Evolutionary conservation across 2,113 vertebrate genomes (phyloP), one percentile per base, ranked within the genome.

Genomic region (Okapia johnstoni): DNA sequence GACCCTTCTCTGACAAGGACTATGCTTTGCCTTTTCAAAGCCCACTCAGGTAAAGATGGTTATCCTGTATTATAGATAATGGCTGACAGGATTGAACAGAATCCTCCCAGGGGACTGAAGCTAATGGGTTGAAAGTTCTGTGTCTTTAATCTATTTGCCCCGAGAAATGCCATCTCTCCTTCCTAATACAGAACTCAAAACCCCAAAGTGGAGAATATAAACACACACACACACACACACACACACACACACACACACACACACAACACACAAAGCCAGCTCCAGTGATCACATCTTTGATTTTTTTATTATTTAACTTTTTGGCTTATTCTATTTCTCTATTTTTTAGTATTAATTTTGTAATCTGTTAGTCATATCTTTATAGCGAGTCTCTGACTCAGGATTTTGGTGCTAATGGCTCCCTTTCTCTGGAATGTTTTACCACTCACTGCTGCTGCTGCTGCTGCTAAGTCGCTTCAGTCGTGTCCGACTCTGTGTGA

Each of bases 61-160:
- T 99, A 98, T 99, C 99, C 99, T 97, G 81, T 98, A 95, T 99
- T 99, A 99, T 99, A 99, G 92, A 99, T 99, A 99, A 99, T 99
- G 99, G 99, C 99, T 99, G 98, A 99, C 95, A 97, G 98, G 98
- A 98, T 98, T 98, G 98, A 99, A 99, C 99, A 98, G 98, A 99
- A 99, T 99, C 99, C 99, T 99, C 99, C 98, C 99, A 95, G 97
- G 96, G 98, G 98, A 95, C 93, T 97, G 96, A 97, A 98, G 97
- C 96, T 98, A 99, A 98, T 98, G 94, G 85, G 90, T 98, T 99
- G 97, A 98, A 98, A 97, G 98, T 97, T 98, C 97, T 83, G 13
- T 97, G 89, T 98, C 84, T 98, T 98, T 97, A 96, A 98, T 93
- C 96, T 97, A 97, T 98, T 93, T 10, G 36, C 96, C 96, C 30